phyloP scores from a whole-genome alignment of 2,888 invertebrate genomes.

The Drosophila testacea region DNA sequence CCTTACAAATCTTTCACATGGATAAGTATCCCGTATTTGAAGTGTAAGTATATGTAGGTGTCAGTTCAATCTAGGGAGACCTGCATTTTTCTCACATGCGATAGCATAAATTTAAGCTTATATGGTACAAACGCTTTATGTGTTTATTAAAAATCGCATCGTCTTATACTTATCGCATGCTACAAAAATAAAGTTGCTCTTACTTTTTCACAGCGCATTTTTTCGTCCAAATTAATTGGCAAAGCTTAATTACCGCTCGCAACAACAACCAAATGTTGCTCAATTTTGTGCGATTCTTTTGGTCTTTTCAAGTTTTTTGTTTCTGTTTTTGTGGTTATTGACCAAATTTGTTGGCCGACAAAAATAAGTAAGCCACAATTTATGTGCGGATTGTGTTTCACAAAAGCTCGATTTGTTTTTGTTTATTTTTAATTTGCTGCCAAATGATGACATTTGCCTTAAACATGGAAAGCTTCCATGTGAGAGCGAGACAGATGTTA shows the following conservation, averaged over 20 bases:
- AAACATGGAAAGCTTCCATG: not conserved
- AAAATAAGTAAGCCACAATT: slow-evolving; percentile 34
- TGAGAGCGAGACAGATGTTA: slow-evolving; percentile 1
- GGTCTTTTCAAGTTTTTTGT: slow-evolving; percentile 33
- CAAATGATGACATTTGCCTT: slow-evolving; percentile 12
- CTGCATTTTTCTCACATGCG: too few species aligned
- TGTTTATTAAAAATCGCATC: too few species aligned
- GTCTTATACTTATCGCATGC: slow-evolving; percentile 17
- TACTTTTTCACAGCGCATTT: slow-evolving; percentile 7
- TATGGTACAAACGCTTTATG: too few species aligned
- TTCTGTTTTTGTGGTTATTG: slow-evolving; percentile 27
- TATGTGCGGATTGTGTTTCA: too few species aligned
- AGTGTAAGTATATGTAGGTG: too few species aligned
- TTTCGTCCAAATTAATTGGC: slow-evolving; percentile 42
- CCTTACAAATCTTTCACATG: slow-evolving; percentile 19
- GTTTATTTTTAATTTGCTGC: slow-evolving; percentile 1
- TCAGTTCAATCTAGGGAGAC: too few species aligned
- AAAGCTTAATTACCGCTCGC: slow-evolving; percentile 51
- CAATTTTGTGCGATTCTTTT: slow-evolving; percentile 49
- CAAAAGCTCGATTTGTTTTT: slow-evolving; percentile 6
- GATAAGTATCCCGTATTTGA: not conserved
- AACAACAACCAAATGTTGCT: slow-evolving; percentile 47
- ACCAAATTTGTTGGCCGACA: slow-evolving; percentile 28
- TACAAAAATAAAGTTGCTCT: not conserved
- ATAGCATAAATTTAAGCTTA: too few species aligned